Evolutionary conservation across 2,888 invertebrate species (phyloP), one percentile per base, ranked within the genome.

Genomic region (Lagria hirta): DNA sequence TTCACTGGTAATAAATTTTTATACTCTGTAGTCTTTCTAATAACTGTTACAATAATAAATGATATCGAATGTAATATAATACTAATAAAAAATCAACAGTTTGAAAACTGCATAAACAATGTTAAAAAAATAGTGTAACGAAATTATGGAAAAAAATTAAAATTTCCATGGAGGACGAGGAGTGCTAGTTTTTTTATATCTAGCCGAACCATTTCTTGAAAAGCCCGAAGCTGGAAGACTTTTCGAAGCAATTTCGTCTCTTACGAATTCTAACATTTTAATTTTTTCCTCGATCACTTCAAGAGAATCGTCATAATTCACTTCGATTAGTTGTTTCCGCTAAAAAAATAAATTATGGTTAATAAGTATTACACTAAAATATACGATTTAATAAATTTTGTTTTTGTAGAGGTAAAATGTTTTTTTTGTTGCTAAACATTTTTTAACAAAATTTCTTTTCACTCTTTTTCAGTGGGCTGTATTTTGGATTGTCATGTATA

Each of bases 151-250:
- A 18, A 6, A 18, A 18, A 27, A 22, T 56, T 60, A 68, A 49
- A 57, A 63, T 52, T 57, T 56, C 69, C 69, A 69, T 15, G 56
- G 61, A 18, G 64, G 64, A 34, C 62, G 50, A 3, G 63, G 61
- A 13, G 53, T 54, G 1, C 37, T 41, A 18, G 51, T 50, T 48
- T 51, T 55, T 48, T 46, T 54, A 30, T 44, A 48, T 40, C 58
- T 53, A 4, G 55, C 37, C 2, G 64, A 64, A 15, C 54, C 58
- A 26, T 53, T 50, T 45, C 67, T 57, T 2, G 54, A 55, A 16
- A 61, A 49, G 36, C 58, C 56, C 3, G 63, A 62, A 0, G 60
- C 50, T 20, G 61, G 57, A 14, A 60, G 58, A 33, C 58, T 58
- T 8, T 54, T 54, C 7, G 7, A 4, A 2, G 14, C 3, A 20